Base-by-base conservation (phyloP, 1,140 invertebrate species). In the Reticulitermes speratus region DNA sequence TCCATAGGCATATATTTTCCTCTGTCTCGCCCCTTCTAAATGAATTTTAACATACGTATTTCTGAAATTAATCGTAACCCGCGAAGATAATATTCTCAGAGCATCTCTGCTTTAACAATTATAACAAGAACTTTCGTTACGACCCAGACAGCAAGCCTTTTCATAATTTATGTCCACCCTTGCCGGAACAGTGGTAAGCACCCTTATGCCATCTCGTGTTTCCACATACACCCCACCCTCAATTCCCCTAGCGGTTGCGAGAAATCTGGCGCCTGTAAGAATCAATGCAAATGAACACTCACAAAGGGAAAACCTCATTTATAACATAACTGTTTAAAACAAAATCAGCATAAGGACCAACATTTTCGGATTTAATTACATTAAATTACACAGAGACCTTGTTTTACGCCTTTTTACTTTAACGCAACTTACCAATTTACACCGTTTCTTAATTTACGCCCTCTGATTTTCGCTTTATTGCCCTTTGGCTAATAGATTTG, bases 281-380 rank as follows among this genome's bases (percentile, higher is more conserved):
- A 75, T n/a, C 25, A 30, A 75, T 75, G 65, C 65, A 75, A 75
- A 75, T 75, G 65, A 75, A 75, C 65, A 75, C 65, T 75, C 65
- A 75, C n/a, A 30, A 75, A 75, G 65, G 65, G 65, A 75, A 75
- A 25, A n/a, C n/a, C 25, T 75, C 25, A 75, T 75, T 75, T 75
- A 21, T 19, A 16, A 16, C 19, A 16, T 12, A 12, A 48, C 48
- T 16, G 0, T 48, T 11, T 16, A 48, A 16, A 16, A 48, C 16
- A 16, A 16, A 55, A 55, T 16, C 19, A 16, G 52, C 52, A 55
- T 14, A 55, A 55, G 16, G 9, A 55, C 19, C 5, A 21, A 6
- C 5, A 55, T 19, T 21, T 55, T 55, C 9, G 0, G 14, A 55
- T 21, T 16, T 38, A 38, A 38, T 38, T 5, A 5, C 5, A 38